These are phyloP conservation scores for Muscicapa adusta DNA, from an alignment of 2,113 vertebrate species.

Conservation along the genomic window DNA sequence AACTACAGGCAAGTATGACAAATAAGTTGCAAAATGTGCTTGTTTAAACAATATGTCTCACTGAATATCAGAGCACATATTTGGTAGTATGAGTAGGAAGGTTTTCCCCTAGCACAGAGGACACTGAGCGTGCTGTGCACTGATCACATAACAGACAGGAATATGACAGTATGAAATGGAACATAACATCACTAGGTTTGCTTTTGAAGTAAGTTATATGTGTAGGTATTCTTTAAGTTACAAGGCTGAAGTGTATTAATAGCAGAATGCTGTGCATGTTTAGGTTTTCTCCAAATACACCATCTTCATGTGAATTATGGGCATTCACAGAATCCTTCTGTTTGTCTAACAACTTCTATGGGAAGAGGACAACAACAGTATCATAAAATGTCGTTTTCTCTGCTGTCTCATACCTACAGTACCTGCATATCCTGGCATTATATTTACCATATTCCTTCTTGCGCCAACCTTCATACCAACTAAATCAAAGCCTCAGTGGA, in stretches of 20 bases:
- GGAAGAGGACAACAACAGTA: background rate
- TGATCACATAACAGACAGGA: background rate
- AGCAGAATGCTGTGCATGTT: background rate
- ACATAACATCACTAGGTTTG: background rate
- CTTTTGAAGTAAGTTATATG: background rate
- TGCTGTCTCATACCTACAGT: background rate
- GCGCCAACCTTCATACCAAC: background rate
- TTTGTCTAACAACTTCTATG: background rate
- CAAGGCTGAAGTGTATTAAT: background rate
- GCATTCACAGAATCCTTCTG: background rate
- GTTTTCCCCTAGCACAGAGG: background rate
- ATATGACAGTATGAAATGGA: background rate
- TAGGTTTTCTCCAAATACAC: background rate
- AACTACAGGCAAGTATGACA: conserved; percentile 9
- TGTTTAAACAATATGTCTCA: conserved; percentile 19
- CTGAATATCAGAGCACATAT: background rate
- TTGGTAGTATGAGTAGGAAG: background rate
- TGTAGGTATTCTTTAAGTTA: background rate
- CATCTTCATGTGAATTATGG: background rate
- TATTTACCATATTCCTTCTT: background rate
- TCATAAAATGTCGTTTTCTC: background rate
- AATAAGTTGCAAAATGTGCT: conserved; percentile 21
- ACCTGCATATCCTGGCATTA: background rate
- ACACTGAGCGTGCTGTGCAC: background rate
- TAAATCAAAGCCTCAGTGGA: background rate